A percentile compares a stretch with the other conserved stretches of the same genome.
phyloP scores from a whole-genome alignment of 2,797 vertebrate species.

The Oreochromis grahami region DNA sequence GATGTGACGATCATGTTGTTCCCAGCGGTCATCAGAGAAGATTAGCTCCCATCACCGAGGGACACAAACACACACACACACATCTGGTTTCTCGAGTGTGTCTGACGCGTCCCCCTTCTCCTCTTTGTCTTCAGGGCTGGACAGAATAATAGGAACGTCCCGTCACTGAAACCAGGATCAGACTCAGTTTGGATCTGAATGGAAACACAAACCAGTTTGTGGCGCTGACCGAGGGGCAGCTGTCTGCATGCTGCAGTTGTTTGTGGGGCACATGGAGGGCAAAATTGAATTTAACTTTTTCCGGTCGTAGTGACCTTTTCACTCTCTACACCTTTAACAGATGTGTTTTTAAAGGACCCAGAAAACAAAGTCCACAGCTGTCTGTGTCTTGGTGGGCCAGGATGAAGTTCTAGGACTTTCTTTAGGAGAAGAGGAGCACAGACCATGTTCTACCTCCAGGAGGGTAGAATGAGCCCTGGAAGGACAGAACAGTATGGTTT shows the following conservation, averaged over 20 bases:
- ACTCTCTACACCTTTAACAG: not conserved
- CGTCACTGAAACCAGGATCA: not conserved
- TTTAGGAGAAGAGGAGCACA: not conserved
- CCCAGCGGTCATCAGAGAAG: constrained; percentile 45
- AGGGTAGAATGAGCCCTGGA: not conserved
- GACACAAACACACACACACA: not conserved
- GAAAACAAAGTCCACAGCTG: not conserved
- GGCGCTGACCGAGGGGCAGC: not conserved
- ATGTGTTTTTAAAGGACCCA: not conserved
- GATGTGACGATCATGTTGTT: constrained; percentile 29
- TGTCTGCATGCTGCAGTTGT: not conserved
- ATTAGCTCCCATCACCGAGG: constrained; percentile 16
- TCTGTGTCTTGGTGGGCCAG: not conserved
- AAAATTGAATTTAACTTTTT: not conserved
- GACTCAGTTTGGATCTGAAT: not conserved
- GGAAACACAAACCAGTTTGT: not conserved
- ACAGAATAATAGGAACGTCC: not conserved
- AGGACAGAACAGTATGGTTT: not conserved
- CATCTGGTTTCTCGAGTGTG: not conserved
- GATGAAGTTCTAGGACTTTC: not conserved
- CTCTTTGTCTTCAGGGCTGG: not conserved
- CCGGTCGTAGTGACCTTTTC: not conserved
- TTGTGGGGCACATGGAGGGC: not conserved
- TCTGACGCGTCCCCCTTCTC: not conserved
- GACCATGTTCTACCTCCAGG: not conserved